Conservation (phyloP, 2,888 invertebrate genomes). For the Teinopalpus imperialis region DNA sequence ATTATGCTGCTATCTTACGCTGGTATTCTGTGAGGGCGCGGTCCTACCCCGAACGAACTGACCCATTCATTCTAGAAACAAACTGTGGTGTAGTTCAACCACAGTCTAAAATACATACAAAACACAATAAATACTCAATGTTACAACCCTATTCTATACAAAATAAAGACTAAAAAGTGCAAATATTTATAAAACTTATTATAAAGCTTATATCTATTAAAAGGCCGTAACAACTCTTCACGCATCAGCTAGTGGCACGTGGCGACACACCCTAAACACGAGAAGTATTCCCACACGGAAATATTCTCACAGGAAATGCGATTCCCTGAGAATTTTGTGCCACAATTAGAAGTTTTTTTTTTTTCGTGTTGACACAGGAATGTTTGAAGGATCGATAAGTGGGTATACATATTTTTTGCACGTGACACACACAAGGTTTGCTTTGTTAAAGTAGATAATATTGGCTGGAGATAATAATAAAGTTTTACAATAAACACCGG, state of each 20-base stretch:
- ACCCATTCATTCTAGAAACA: too few species aligned
- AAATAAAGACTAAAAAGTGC: conserved; percentile 2
- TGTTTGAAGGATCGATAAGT: conserved; percentile 9
- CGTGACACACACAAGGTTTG: conserved; percentile 3
- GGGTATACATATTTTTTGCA: conserved; percentile 9
- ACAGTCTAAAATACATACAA: too few species aligned
- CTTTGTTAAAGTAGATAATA: neutral
- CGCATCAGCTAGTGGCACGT: conserved; percentile 31
- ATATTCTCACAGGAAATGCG: conserved; percentile 50
- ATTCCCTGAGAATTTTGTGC: conserved; percentile 34
- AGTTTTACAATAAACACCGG: too few species aligned
- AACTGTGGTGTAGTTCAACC: too few species aligned
- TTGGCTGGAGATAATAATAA: too few species aligned
- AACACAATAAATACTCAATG: too few species aligned
- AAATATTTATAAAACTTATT: too few species aligned
- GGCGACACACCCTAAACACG: conserved; percentile 28
- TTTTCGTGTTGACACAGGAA: conserved; percentile 6
- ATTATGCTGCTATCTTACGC: too few species aligned
- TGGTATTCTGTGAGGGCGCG: too few species aligned
- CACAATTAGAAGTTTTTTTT: conserved; percentile 16
- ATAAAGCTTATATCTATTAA: too few species aligned
- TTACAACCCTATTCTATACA: neutral
- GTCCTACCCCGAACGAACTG: too few species aligned
- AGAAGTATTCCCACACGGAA: conserved; percentile 41
- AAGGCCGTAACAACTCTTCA: conserved; percentile 13